Evolutionary conservation across 2,888 invertebrate genomes (phyloP), one percentile per base, ranked within the genome.

Genomic region (Xanthorhoe designata): DNA sequence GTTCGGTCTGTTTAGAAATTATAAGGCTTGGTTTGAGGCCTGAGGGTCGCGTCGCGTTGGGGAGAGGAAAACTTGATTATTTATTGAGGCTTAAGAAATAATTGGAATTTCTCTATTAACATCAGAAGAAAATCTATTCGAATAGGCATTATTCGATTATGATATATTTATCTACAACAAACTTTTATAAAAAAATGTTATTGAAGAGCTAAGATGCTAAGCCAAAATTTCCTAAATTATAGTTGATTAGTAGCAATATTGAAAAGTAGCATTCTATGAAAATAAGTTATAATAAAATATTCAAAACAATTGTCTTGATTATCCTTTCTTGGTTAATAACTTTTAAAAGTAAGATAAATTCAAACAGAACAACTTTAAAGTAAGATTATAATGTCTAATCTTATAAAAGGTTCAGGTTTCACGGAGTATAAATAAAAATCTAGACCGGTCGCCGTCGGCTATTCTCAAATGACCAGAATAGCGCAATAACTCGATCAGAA

Each of bases 1-100:
- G 83, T 74, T 78, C 69, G 71, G 45, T 54, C 75, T 86, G 86
- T 90, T 90, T 89, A 88, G 89, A 85, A 86, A 87, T 88, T 86
- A 86, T 82, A 78, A 71, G 75, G 70, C 70, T 69, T 50, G 61
- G 24, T 63, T 69, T 74, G 74, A 75, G 75, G 53, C 24, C 32
- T 42, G 59, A 42, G 42, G 75, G 70, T 38, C 5, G 57, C 13
- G 61, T 45, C 7, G 42, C 9, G 32, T 32, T 32, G 8, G 13
- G 45, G 49, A 35, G 54, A 59, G 47, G 19, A 17, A 64, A 64
- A 64, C 18, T 29, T 15, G 54, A 59, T 59, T 59, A 50, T 64
- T 64, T 58, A 58, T 51, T 38, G 55, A 51, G 18, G 62, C 56
- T 56, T 45, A 45, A 42, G 29, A 62, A 62, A 62, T 62, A 61